phyloP scores from a whole-genome alignment of 2,888 invertebrate genomes.

The Meiosimyza platycephala region DNA sequence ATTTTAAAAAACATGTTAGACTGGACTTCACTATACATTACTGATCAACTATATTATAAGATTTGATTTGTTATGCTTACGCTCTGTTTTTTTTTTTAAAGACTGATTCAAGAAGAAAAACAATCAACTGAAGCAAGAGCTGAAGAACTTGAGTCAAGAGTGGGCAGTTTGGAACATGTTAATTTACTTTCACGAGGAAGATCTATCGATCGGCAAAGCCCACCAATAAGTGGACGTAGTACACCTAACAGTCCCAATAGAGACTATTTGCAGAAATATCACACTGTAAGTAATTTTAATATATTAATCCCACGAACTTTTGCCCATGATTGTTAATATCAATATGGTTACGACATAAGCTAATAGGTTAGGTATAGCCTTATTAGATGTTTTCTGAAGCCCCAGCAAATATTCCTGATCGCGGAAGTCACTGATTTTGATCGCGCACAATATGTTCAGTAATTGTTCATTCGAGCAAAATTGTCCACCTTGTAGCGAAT shows the following conservation, averaged over 20 bases:
- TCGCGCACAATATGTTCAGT: no score
- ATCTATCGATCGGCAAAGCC: constrained; percentile 79
- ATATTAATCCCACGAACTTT: background rate
- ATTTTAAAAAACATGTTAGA: no score
- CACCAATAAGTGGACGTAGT: constrained; percentile 90
- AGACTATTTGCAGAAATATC: constrained; percentile 92
- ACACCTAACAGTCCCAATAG: constrained; percentile 87
- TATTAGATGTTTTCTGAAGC: no score
- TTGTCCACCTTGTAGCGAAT: no score
- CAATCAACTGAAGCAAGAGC: constrained; percentile 96
- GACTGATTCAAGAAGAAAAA: constrained; percentile 91
- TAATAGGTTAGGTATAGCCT: no score
- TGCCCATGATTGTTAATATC: background rate
- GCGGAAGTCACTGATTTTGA: no score
- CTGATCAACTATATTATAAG: no score
- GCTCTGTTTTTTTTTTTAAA: constrained; percentile 33
- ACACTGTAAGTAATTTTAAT: constrained; percentile 81
- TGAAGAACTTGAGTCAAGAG: constrained; percentile 95
- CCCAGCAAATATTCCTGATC: no score
- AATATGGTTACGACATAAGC: no score
- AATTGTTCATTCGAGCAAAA: no score
- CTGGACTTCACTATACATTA: no score
- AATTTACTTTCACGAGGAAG: constrained; percentile 82
- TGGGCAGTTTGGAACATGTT: constrained; percentile 95
- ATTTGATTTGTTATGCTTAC: no score